Conservation (phyloP, 2,113 vertebrate species). For the Aegotheles bennettii region DNA sequence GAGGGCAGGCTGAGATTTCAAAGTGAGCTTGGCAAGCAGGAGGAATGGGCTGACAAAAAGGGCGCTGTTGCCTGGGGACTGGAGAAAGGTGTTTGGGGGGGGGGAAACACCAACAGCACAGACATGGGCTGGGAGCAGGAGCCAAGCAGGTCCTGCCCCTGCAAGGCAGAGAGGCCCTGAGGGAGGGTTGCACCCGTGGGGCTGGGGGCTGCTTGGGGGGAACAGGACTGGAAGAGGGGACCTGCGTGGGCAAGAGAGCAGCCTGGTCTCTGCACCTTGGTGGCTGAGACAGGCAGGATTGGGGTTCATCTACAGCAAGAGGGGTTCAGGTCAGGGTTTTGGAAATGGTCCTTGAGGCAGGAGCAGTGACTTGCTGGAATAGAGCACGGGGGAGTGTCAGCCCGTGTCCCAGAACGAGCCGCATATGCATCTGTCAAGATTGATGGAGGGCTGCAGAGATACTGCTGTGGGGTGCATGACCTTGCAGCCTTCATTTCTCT, state of each 20-base stretch:
- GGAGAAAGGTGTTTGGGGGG: not conserved
- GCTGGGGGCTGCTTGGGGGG: not conserved
- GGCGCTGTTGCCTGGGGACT: not conserved
- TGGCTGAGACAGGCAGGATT: not conserved
- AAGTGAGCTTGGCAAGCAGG: not conserved
- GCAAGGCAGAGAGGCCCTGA: not conserved
- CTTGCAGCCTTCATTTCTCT: not conserved
- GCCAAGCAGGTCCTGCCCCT: not conserved
- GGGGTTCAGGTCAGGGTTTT: not conserved
- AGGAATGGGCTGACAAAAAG: not conserved
- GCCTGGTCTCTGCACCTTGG: not conserved
- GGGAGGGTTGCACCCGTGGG: not conserved
- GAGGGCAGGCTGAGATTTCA: not conserved
- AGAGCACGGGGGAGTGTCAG: not conserved
- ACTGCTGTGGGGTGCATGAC: not conserved
- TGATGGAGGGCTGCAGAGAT: not conserved
- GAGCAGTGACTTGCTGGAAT: not conserved
- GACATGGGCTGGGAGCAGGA: not conserved
- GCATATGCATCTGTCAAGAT: not conserved
- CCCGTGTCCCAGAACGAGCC: not conserved
- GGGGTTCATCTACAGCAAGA: not conserved
- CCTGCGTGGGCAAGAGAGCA: not conserved
- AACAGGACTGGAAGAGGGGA: not conserved
- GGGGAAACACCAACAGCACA: not conserved
- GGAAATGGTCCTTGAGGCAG: not conserved